Base-by-base conservation (phyloP, 2,888 invertebrate genomes). In the Bombylius major region DNA sequence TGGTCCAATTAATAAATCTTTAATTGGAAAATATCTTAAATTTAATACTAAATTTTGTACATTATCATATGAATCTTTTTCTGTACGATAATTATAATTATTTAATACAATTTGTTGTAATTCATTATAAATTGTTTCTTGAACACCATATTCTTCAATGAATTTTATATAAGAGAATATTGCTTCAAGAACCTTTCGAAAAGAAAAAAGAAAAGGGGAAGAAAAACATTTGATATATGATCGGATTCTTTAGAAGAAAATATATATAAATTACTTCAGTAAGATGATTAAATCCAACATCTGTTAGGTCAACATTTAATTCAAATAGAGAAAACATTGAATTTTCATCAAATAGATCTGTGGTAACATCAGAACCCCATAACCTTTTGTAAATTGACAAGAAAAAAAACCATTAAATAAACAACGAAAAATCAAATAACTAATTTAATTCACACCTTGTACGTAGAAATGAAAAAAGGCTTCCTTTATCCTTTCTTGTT, bases 401-500 rank as follows among this genome's bases (percentile, higher is more conserved):
- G 9, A 11, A 11, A 3, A 42, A 42, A 5, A 11, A 11, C 8
- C 4, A 1, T 11, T 11, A 11, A 42, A 5, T 42, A 11, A 11
- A 42, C 11, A 42, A 42, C 4, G 5, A 8, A 11, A 11, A 11
- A 42, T 42, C 32, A 47, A 14, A 51, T 32, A 55, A 36, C 4
- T 4, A 36, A 11, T 42, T 11, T 33, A 39, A 31, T 47, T 46
- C 34, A 69, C 67, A 82, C 81, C 82, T 85, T 65, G 82, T 81
- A 61, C 83, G 79, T 14, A 89, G 74, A 65, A 82, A 86, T 0
- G 84, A 82, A 0, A 86, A 76, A 32, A 89, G 72, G 61, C 87
- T 87, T 56, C 87, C 88, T 66, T 82, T 80, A 4, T 90, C 90
- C 70, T 91, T 89, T 69, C 90, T 85, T 0, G 87, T 87, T 9